Evolutionary conservation across 1,140 invertebrate genomes (phyloP).

Genomic region (Caenorhabditis elegans): WBcel235 BX284602.5:9723001-9723500

Average conservation of each 20-base stretch:
- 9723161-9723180: conserved; percentile 1
- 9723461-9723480: not conserved
- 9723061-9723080: too few relatives aligned
- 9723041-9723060: too few relatives aligned
- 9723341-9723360: too few relatives aligned
- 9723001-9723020: too few relatives aligned
- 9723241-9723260: not conserved
- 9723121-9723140: too few relatives aligned
- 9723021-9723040: too few relatives aligned
- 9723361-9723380: not conserved
- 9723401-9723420: conserved; percentile 13
- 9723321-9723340: too few relatives aligned
- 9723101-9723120: too few relatives aligned
- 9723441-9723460: not conserved
- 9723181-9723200: conserved; percentile 18
- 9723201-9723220: conserved; percentile 9
- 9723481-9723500: conserved; percentile 9
- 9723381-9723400: not conserved
- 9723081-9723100: too few relatives aligned
- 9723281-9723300: not conserved
- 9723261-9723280: not conserved
- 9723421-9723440: not conserved
- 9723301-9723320: too few relatives aligned
- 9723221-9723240: not conserved
- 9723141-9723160: too few relatives aligned